Conservation (phyloP, 2,797 vertebrate species). For the Pitangus sulphuratus region DNA sequence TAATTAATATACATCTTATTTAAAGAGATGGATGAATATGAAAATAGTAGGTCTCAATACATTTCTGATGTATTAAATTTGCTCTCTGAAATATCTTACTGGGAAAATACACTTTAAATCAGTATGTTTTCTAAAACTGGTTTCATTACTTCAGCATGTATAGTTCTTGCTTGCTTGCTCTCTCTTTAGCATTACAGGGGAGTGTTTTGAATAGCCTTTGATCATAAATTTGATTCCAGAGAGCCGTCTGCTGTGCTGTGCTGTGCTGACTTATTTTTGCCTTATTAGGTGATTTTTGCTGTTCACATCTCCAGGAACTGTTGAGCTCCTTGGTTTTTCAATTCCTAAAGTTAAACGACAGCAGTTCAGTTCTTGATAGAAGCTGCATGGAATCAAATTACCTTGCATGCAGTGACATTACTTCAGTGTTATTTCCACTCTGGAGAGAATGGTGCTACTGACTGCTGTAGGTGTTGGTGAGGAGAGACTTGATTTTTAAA, state of each 20-base stretch:
- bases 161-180: not conserved
- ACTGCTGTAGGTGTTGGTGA: not conserved
- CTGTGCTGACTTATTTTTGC: conserved; percentile 67
- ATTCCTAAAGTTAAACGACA: not conserved
- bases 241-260: conserved; percentile 61
- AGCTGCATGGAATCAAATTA: not conserved
- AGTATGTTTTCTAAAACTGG: not conserved
- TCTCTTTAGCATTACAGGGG: not conserved
- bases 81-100: not conserved
- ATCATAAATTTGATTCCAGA: conserved; percentile 68
- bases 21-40: not conserved
- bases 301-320: conserved; percentile 46
- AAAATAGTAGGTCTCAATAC: not conserved
- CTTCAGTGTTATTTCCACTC: not conserved
- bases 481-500: not conserved
- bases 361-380: not conserved
- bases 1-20: not conserved
- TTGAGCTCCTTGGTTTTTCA: conserved; percentile 45
- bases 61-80: not conserved
- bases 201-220: conserved; percentile 69
- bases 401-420: not conserved
- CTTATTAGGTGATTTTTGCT: conserved; percentile 68
- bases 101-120: not conserved
- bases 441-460: not conserved
- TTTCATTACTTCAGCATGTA: not conserved